phyloP scores from a whole-genome alignment of 2,888 invertebrate species.

The Hesperia comma region DNA sequence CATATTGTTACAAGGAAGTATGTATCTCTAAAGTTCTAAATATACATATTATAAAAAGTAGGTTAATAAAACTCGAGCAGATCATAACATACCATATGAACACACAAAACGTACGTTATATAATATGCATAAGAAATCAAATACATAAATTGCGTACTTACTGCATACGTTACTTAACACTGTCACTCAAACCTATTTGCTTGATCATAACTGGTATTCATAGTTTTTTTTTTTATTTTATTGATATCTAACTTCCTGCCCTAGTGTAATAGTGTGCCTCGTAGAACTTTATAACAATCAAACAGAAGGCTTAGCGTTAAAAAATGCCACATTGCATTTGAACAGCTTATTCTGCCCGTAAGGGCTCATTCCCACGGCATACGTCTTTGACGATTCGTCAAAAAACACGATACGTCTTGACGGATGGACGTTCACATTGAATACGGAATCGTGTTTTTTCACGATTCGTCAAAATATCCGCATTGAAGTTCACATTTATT shows the following conservation, averaged over 20 bases:
- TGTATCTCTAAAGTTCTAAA: no score
- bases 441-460: no score
- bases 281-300: slow-evolving; percentile 16
- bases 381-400: no score
- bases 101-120: slow-evolving; percentile 7
- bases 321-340: slow-evolving; percentile 29
- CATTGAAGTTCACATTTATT: no score
- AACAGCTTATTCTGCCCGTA: slow-evolving; percentile 27
- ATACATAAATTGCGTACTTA: slow-evolving; percentile 6
- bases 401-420: no score
- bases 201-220: slow-evolving; percentile 10
- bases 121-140: slow-evolving; percentile 17
- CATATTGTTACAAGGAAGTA: no score
- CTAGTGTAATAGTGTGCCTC: not conserved
- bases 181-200: not conserved
- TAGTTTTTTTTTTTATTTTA: not conserved
- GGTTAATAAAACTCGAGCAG: slow-evolving; percentile 20
- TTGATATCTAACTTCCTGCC: not conserved
- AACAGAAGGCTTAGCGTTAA: slow-evolving; percentile 26
- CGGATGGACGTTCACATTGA: no score
- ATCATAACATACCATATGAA: slow-evolving; percentile 7
- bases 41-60: not conserved
- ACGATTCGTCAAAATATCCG: no score
- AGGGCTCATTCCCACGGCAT: no score
- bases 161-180: slow-evolving; percentile 8